Evolutionary conservation across 2,797 vertebrate genomes (phyloP), one percentile per base, ranked within the genome.

Genomic region (Liasis olivaceus): DNA sequence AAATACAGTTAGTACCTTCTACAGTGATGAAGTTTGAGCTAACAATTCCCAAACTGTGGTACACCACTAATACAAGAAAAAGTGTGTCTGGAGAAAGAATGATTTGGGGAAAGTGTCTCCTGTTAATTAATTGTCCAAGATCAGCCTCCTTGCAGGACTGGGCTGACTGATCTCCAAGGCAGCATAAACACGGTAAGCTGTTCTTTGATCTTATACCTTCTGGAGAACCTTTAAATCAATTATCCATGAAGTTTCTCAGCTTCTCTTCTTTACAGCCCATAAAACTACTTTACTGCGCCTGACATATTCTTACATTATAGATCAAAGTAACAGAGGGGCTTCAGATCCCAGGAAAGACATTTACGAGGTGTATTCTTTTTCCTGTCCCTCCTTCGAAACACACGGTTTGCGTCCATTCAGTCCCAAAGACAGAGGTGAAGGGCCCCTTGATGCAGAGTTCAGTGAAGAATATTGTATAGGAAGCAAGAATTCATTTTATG

Each of bases 191-290:
- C 97, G 97, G 97, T 93, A 95, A 96, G 96, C 84, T 88, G 90
- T 88, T 96, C 98, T 98, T 98, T 98, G 98, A 98, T 98, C 98
- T 98, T 90, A 88, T 93, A 98, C 97, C 97, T 98, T 97, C 97
- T 97, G 96, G 96, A 96, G 97, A 98, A 96, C 94, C 92, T 98
- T 98, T 98, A 98, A 98, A 98, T 98, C 98, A 98, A 98, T 98
- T 98, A 98, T 98, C 96, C 98, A 98, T 98, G 98, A 98, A 98
- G 96, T 96, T 96, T 94, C 96, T 97, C 96, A 94, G 95, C 97
- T 97, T 97, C 60, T 95, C 96, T 96, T 97, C 97, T 96, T 96
- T 97, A 97, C 96, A 95, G 97, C 94, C 94, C 97, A 97, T 97
- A 98, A 98, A 98, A 97, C 92, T 96, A 93, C 97, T 98, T 97